Evolutionary conservation across 2,797 vertebrate genomes (phyloP).

Genomic region (Megaceryle alcyon): DNA sequence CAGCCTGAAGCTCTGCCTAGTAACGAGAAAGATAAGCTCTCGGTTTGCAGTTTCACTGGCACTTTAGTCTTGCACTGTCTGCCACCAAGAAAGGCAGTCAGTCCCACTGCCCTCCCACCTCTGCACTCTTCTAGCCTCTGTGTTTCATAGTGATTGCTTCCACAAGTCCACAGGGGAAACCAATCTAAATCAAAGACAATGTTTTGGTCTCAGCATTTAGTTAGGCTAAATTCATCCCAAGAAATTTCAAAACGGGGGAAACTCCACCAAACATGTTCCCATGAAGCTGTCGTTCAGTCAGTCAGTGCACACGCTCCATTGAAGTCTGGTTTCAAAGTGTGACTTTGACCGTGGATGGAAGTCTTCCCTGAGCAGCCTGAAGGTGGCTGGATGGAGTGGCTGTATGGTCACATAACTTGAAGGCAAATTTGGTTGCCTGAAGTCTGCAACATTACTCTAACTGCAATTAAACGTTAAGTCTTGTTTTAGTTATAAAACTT

Average conservation of each 20-base stretch:
- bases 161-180: not conserved
- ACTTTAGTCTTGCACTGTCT: not conserved
- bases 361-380: not conserved
- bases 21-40: not conserved
- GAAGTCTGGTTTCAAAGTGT: not conserved
- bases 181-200: not conserved
- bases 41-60: not conserved
- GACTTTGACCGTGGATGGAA: not conserved
- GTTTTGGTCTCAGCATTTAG: not conserved
- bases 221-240: not conserved
- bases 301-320: not conserved
- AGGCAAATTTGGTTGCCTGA: not conserved
- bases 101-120: not conserved
- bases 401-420: fast-evolving
- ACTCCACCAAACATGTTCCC: no score
- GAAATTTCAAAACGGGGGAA: not conserved
- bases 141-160: not conserved
- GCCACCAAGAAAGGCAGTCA: not conserved
- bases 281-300: not conserved
- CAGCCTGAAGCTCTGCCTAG: not conserved
- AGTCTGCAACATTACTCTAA: not conserved
- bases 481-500: not conserved
- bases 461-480: not conserved
- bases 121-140: not conserved
- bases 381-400: not conserved